Conservation (phyloP, 1,140 invertebrate species). For the Venustaconcha ellipsiformis region DNA sequence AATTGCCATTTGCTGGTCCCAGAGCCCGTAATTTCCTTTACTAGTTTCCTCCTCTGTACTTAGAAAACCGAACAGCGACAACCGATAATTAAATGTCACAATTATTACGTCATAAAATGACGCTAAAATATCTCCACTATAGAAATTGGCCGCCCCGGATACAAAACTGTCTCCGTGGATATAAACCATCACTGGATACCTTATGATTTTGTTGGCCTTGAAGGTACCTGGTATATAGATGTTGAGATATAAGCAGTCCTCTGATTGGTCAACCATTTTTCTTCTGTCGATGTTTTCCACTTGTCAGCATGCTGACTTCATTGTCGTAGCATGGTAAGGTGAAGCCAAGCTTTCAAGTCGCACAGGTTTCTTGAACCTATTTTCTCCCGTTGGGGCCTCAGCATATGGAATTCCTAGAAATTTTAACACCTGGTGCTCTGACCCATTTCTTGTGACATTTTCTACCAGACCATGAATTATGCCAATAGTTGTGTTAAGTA, state of each 20-base stretch:
- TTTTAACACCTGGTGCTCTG: background rate
- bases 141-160: background rate
- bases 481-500: too few species aligned
- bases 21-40: conserved; percentile 24
- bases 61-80: conserved; percentile 24
- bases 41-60: conserved; percentile 6
- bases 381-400: conserved; percentile 9
- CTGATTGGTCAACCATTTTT: conserved; percentile 2
- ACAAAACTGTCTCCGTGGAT: conserved; percentile 28
- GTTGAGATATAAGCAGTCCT: conserved; percentile 28
- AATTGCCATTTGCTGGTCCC: conserved; percentile 29
- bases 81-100: conserved; percentile 27
- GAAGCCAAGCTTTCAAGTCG: conserved; percentile 8
- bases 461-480: too few species aligned
- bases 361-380: conserved; percentile 15
- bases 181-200: conserved; percentile 27
- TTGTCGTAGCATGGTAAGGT: conserved; percentile 22
- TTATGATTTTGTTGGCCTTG: conserved; percentile 24
- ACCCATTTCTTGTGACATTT: background rate
- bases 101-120: conserved; percentile 12
- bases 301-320: conserved; percentile 13
- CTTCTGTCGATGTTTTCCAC: background rate
- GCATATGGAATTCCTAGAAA: conserved; percentile 22
- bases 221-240: conserved; percentile 21
- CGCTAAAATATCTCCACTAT: conserved; percentile 15